Evolutionary conservation across 2,113 vertebrate species (phyloP), one percentile per base, ranked within the genome.

Genomic region (Elaphurus davidianus): DNA sequence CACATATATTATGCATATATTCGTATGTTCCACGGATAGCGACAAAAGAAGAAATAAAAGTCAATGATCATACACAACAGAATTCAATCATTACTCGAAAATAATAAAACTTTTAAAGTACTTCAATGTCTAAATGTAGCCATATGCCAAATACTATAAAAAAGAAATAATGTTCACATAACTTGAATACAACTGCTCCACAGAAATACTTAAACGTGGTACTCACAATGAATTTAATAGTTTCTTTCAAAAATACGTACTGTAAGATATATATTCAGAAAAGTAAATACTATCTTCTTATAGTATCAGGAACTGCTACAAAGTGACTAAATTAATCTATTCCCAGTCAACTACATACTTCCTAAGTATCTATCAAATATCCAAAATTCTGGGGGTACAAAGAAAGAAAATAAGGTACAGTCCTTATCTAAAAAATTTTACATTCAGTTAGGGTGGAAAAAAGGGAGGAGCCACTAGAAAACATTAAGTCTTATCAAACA

Each of bases 361-460:
- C 9, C 25, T 87, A 40, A 87, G 50, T 52, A 84, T 64, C 84
- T 91, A 82, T 27, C 16, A 60, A 96, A 89, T 88, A 27, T 62
- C 14, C 45, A 81, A 96, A 57, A 93, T 47, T 64, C 62, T 82
- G 27, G 23, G 19, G 14, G 60, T 12, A 87, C n/a, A 71, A 7
- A 86, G 25, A 95, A 94, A 92, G 40, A 85, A 50, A 94, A 82
- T 60, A 84, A 92, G 74, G n/a, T n/a, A 94, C 5, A 89, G 17
- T 57, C 30, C 47, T 74, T 83, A 74, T 13, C 83, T 94, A 64
- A 87, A 95, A 94, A 16, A 90, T 55, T 57, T 84, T 57, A 92
- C 62, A 83, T 81, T 85, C 79, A 60, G 6, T 78, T 87, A 27
- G 33, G 10, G 40, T 10, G 6, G 2, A 1, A 25, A 81, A 79